Base-by-base conservation (phyloP, 2,888 invertebrate genomes). In the Protodeltote pygarga region DNA sequence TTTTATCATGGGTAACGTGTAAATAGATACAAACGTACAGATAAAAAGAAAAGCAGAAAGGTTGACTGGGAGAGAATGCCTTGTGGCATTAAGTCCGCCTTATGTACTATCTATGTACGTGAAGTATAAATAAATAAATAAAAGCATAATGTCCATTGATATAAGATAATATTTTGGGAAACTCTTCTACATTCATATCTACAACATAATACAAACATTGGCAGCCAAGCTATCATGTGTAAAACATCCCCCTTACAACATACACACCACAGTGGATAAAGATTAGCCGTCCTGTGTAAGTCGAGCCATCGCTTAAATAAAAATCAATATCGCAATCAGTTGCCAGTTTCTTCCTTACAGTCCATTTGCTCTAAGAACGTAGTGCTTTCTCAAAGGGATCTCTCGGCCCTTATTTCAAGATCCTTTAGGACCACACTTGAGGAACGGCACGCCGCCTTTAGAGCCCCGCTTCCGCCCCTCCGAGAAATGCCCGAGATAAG, bases 401-500 rank as follows among this genome's bases (percentile, higher is more conserved):
- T 78, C 77, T 73, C 77, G 82, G 79, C 77, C 85, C 89, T 92
- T 92, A 91, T 90, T 88, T 85, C 81, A 77, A 87, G 89, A 83
- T 82, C 87, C 88, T 87, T 89, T 89, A 89, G 87, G 87, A 73
- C 84, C 83, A 91, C 87, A 89, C 91, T 92, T 87, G 88, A 89
- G 78, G 83, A 85, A 80, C 84, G 83, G 71, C 74, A 72, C 75
- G 68, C 73, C 76, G 86, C 81, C 85, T 87, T 87, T 86, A 79
- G 84, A 86, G 75, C 71, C 79, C 79, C 81, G 84, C 87, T 89
- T 91, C 90, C 91, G 88, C 84, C 86, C 87, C 83, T 87, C 84
- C 77, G 81, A 85, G 89, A 88, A 89, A 88, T 83, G 81, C 85
- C 88, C 89, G 81, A 91, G 92, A 92, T 92, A 92, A 92, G 92